Evolutionary conservation across 2,797 vertebrate genomes (phyloP).

Genomic region (Parotocinclus haroldoi): DNA sequence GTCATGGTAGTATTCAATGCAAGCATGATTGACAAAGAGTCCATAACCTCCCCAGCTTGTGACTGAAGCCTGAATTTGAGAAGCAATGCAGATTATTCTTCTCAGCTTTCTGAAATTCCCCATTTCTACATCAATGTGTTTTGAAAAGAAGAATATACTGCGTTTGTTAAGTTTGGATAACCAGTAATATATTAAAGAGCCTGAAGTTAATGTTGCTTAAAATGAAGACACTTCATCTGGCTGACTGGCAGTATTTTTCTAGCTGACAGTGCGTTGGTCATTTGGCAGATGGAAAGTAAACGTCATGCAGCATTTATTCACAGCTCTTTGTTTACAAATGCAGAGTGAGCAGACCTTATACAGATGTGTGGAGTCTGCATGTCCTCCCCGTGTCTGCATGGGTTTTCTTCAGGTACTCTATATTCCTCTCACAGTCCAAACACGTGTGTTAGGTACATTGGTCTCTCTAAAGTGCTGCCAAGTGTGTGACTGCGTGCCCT

Average conservation of each 20-base stretch:
- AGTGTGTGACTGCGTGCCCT: no score
- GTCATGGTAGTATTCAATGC: no score
- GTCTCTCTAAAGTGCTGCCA: no score
- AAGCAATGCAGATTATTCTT: not conserved
- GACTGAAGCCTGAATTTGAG: no score
- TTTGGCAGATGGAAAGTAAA: conserved; percentile 41
- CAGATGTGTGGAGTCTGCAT: no score
- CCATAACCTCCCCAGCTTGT: no score
- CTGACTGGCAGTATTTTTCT: conserved; percentile 53
- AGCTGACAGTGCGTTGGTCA: conserved; percentile 56
- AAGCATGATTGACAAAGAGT: no score
- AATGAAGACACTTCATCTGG: conserved; percentile 58
- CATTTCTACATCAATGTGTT: not conserved
- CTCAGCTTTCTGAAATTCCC: not conserved
- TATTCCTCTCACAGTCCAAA: no score
- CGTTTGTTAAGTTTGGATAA: conserved; percentile 28
- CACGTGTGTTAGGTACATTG: no score
- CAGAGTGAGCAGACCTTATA: conserved; percentile 35
- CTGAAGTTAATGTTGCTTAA: conserved; percentile 59
- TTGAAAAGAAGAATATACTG: not conserved
- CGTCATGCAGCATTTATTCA: conserved; percentile 36
- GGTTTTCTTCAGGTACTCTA: no score
- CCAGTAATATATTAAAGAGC: conserved; percentile 53
- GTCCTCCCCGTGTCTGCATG: no score
- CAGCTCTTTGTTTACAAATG: conserved; percentile 35